phyloP scores from a whole-genome alignment of 1,140 invertebrate genomes.

The Cherax destructor region DNA sequence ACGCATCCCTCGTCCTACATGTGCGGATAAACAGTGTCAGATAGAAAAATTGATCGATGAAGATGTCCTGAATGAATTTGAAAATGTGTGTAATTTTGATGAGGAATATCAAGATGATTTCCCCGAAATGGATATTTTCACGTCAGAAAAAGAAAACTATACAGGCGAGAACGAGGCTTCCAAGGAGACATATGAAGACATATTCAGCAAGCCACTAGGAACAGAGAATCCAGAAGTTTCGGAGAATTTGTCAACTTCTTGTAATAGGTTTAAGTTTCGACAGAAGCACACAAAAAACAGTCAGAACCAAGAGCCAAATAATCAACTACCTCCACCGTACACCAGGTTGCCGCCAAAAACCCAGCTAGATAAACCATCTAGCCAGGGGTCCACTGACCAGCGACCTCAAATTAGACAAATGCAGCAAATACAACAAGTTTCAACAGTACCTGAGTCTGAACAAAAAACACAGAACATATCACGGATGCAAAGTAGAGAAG shows the following conservation, averaged over 20 bases:
- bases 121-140: slow-evolving; percentile 18
- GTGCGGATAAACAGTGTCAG: not conserved
- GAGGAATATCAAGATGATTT: slow-evolving; percentile 2
- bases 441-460: not conserved
- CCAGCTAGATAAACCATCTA: not conserved
- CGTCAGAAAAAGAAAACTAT: slow-evolving; percentile 31
- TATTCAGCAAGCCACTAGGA: slow-evolving; percentile 38
- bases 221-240: slow-evolving; percentile 10
- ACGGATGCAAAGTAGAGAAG: not conserved
- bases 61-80: slow-evolving; percentile 28
- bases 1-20: not conserved
- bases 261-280: not conserved
- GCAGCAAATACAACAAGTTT: not conserved
- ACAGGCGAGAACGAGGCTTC: not conserved
- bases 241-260: not conserved
- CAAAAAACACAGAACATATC: not conserved
- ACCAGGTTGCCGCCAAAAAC: not conserved
- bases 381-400: not conserved
- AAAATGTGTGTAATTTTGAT: not conserved
- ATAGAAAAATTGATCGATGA: slow-evolving; percentile 7
- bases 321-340: not conserved
- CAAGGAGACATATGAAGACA: slow-evolving; percentile 18
- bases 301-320: not conserved
- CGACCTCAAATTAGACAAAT: not conserved
- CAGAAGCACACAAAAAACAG: not conserved